Evolutionary conservation across 2,113 vertebrate species (phyloP).

Genomic region (Eurypyga helias): DNA sequence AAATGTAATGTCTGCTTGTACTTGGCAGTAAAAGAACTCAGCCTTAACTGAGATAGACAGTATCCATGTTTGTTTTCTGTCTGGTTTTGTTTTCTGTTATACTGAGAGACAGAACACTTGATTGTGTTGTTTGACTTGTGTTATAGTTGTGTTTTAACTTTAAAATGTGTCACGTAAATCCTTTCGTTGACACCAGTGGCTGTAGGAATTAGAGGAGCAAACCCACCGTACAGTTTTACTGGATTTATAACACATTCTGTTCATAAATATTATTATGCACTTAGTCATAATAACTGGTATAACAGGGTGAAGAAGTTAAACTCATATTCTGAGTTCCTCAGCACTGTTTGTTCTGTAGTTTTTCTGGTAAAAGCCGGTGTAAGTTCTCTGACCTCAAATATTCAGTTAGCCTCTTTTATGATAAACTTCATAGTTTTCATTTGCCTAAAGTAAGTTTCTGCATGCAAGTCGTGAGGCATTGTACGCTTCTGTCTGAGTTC

Average conservation of each 20-base stretch:
- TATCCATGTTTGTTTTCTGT: neutral
- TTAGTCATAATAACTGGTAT: neutral
- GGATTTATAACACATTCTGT: neutral
- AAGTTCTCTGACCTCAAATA: neutral
- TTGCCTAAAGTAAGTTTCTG: neutral
- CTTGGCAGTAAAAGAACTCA: neutral
- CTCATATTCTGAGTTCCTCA: rapidly evolving
- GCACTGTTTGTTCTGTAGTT: neutral
- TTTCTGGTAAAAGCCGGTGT: neutral
- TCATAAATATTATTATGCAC: neutral
- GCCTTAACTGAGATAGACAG: neutral
- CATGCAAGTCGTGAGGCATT: neutral
- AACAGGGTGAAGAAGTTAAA: neutral
- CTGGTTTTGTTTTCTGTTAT: neutral
- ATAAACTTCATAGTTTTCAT: neutral
- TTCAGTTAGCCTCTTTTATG: neutral
- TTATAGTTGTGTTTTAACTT: neutral
- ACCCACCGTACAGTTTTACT: neutral
- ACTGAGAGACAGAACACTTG: neutral
- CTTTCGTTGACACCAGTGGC: neutral
- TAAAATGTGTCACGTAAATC: neutral
- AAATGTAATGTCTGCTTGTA: neutral
- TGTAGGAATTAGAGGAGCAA: neutral
- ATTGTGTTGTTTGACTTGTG: neutral
- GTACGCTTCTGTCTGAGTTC: neutral